Base-by-base conservation (phyloP, 2,113 vertebrate genomes). In the Onychorhynchus coronatus region DNA sequence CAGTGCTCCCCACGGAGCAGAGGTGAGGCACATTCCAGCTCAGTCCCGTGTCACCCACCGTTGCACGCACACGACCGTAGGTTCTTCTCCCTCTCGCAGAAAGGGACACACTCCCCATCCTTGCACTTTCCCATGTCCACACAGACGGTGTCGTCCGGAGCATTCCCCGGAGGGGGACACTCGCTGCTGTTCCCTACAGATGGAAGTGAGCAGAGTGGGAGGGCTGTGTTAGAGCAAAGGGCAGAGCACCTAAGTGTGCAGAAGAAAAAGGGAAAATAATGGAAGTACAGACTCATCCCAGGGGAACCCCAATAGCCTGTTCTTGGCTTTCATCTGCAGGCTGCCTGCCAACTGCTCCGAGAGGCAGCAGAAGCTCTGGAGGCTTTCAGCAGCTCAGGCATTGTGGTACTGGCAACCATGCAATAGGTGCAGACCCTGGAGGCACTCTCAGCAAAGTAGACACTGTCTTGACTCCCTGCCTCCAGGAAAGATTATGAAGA, bases 51-150 rank as follows among this genome's bases (percentile, higher is more conserved):
- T 5, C 33, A 42, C 98, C 98, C 97, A 99, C 99, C 99, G 0
- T 99, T 99, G 82, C 99, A 99, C 0, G 99, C 99, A 14, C 99
- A 99, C 0, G 99, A 99, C 31, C 97, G 95, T 8, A 98, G 98
- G 46, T 92, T 98, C 96, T 97, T 97, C 87, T 97, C 92, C n/a
- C 98, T 98, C 96, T 99, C 98, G 5, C 99, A 99, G 98, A 99
- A 99, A 5, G 99, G 99, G 39, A 98, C 95, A 7, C 99, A 99
- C 73, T 99, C 98, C 23, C 99, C 99, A 0, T 97, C 97, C 74
- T 75, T 98, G 96, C 99, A 99, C 86, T 96, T 98, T 30, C 99
- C 99, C 42, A 98, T 98, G 96, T 99, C 99, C 37, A 99, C 98
- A 3, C 99, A 99, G 53, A 98, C 96, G 0, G 98, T 99, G 71